phyloP scores from a whole-genome alignment of 2,797 vertebrate species.

The Diplodus puntazzo region DNA sequence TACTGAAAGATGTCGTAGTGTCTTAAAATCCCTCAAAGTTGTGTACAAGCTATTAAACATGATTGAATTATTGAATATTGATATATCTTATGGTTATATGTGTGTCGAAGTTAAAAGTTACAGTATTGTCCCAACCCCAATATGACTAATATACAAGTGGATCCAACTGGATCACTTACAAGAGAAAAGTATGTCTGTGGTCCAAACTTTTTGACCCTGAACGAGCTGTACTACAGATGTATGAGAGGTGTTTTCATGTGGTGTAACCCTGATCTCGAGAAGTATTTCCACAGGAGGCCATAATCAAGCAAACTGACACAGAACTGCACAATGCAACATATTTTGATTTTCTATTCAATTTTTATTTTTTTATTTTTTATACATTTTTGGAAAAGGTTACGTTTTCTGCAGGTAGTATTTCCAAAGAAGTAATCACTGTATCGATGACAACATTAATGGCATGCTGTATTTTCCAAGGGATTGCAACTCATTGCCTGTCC shows the following conservation, averaged over 20 bases:
- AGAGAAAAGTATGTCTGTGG: neutral
- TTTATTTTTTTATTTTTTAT: too few relatives aligned
- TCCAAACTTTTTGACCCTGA: neutral
- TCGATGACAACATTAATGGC: too few relatives aligned
- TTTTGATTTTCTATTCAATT: neutral
- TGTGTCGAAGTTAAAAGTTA: neutral
- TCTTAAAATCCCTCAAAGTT: neutral
- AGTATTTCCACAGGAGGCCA: neutral
- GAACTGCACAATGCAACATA: neutral
- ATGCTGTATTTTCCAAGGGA: too few relatives aligned
- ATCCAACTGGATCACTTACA: neutral
- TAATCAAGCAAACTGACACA: neutral
- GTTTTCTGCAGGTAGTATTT: constrained; percentile 2
- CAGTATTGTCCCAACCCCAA: neutral
- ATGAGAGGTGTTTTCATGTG: too few relatives aligned
- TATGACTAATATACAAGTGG: neutral
- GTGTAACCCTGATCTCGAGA: neutral
- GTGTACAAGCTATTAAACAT: too few relatives aligned
- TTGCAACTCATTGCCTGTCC: neutral
- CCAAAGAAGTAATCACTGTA: neutral
- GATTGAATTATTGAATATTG: too few relatives aligned
- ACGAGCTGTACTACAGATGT: neutral
- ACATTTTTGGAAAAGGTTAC: neutral
- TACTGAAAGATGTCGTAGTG: neutral
- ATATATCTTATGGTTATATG: too few relatives aligned